phyloP scores from a whole-genome alignment of 92 coral and sea anemone species.

The Zoanthus solanderi region DNA sequence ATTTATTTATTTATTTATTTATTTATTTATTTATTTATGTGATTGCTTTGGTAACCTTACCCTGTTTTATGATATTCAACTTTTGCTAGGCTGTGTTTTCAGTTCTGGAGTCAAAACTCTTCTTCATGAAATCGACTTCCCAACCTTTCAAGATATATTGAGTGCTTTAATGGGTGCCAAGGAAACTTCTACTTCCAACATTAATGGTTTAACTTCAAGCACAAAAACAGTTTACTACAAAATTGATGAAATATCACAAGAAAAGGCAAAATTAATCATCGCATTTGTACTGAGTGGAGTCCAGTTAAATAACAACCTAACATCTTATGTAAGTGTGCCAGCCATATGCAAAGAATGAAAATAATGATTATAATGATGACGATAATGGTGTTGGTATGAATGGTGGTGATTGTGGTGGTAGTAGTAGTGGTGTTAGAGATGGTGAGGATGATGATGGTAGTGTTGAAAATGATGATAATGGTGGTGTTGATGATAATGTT shows the following conservation, averaged over 20 bases:
- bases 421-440: too few species aligned
- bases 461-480: too few species aligned
- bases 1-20: too few species aligned
- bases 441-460: too few species aligned
- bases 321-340: constrained; percentile 10
- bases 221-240: not conserved
- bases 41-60: too few species aligned
- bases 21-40: too few species aligned
- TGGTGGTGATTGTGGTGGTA: too few species aligned
- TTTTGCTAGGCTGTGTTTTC: not conserved
- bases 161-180: constrained; percentile 13
- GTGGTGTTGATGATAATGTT: too few species aligned
- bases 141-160: constrained; percentile 10
- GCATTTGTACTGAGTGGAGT: constrained; percentile 53
- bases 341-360: too few species aligned
- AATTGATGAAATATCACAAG: constrained; percentile 35
- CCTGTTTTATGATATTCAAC: too few species aligned
- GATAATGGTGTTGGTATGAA: too few species aligned
- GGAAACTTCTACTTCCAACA: not conserved
- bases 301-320: constrained; percentile 46
- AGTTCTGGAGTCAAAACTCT: constrained; percentile 7
- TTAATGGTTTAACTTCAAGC: not conserved
- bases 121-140: constrained; percentile 26
- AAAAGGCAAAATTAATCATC: constrained; percentile 39
- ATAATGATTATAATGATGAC: too few species aligned